Evolutionary conservation across 2,113 vertebrate genomes (phyloP), one percentile per base, ranked within the genome.

Genomic region (Microtus pennsylvanicus): DNA sequence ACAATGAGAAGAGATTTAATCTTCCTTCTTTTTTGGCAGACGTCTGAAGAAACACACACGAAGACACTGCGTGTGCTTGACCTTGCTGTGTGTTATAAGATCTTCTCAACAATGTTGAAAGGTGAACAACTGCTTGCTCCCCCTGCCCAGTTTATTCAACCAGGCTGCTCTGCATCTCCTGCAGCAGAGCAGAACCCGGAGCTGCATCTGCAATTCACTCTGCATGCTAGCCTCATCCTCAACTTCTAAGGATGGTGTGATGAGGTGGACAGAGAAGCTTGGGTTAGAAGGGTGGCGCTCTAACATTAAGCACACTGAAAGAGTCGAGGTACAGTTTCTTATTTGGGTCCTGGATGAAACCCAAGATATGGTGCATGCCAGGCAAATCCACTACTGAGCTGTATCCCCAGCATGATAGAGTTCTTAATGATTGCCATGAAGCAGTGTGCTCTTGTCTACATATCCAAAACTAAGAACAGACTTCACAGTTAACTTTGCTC

Each of bases 401-500:
- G 10, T 30, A 58, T 38, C n/a, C 35, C 22, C 70, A 89, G 50
- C 70, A 75, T 30, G 50, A 17, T 13, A 42, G 50, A 42, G 67
- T 91, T 96, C 76, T 97, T 92, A 96, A 96, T 91, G 91, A 91
- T 74, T 86, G 72, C 35, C 76, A 22, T 7, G 33, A 93, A 89
- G 87, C 24, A 63, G 21, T 78, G 75, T 80, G 55, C 38, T 90
- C 83, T 96, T 52, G 70, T 85, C 80, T 80, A 93, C 74, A 82
- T 4, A 92, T 38, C 90, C 69, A 80, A 93, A 96, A 82, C 89
- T 83, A 94, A 94, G 75, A 87, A 58, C 9, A 35, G 92, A 45
- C 82, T 94, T 95, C 86, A 93, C 42, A 89, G 94, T 96, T 94
- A 94, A 94, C 94, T 94, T 94, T 93, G 65, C 58, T 93, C 69